Percentiles rank a stretch among this genome's conserved stretches.
Conservation (phyloP, 2,113 vertebrate species). For the Telmatochromis brachygnathus region DNA sequence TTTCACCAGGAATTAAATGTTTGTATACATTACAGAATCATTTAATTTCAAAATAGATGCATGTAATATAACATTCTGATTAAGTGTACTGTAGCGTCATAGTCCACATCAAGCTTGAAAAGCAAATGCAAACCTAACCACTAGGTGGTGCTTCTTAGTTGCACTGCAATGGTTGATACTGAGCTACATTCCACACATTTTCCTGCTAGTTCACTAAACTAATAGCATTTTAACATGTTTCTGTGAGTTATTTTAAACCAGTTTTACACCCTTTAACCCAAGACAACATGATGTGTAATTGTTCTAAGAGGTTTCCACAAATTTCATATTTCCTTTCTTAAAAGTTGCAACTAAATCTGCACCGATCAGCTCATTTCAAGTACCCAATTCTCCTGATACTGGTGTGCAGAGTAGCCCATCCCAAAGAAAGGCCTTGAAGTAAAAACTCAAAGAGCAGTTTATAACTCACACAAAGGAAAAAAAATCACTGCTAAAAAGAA, state of each 20-base stretch:
- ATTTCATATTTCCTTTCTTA: neutral
- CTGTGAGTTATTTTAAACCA: neutral
- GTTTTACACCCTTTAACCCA: neutral
- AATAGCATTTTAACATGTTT: neutral
- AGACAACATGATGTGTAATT: neutral
- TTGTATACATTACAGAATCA: neutral
- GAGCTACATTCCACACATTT: neutral
- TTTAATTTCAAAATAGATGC: neutral
- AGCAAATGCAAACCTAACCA: neutral
- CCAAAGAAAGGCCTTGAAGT: conserved; percentile 7
- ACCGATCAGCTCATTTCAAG: neutral
- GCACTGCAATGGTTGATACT: neutral
- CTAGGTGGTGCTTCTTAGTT: neutral
- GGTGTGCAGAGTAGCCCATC: neutral
- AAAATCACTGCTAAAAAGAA: neutral
- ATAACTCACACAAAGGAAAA: neutral
- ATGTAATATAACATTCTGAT: neutral
- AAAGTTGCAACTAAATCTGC: neutral
- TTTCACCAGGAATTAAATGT: neutral
- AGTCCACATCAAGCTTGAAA: neutral
- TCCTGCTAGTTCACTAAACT: neutral
- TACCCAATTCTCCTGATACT: neutral
- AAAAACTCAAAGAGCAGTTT: conserved; percentile 18
- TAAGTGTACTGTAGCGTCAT: neutral
- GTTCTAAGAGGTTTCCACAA: neutral